Evolutionary conservation across 2,113 vertebrate genomes (phyloP), one percentile per base, ranked within the genome.

Genomic region (Mionectes macconnelli): DNA sequence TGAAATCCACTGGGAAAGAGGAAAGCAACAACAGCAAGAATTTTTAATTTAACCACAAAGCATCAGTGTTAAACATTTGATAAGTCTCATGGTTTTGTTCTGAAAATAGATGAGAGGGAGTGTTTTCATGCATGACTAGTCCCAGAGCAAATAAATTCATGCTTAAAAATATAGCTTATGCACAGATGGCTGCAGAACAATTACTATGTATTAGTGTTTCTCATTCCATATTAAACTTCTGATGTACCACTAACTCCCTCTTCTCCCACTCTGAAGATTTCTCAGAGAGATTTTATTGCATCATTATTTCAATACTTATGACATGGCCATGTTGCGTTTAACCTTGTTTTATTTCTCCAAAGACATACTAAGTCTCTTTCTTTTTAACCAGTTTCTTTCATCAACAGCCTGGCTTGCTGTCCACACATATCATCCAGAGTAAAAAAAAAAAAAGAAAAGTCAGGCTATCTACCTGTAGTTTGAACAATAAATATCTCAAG

Each of bases 101-200:
- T 88, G 87, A 95, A 96, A 95, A 96, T 94, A 95, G 89, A 93
- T 66, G 50, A 94, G 87, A 94, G 50, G 63, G 87, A 87, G 76
- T 78, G 69, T 40, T 96, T 90, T 90, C 0, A 9, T 92, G 91
- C 95, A 86, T 92, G 93, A 90, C 84, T 95, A 95, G 91, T 88
- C 56, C 79, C 91, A 91, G 17, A 80, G 91, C 84, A 96, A 94
- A 95, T 59, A 96, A 91, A 89, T 70, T 83, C 45, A 77, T 37
- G 73, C 40, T 93, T 91, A 25, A 96, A 97, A 93, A 90, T 91
- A 91, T 13, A 91, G 67, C 67, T 91, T 75, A 42, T 42, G 78
- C 81, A 91, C 89, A 96, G 84, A 93, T 85, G 63, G 91, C 33
- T 93, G 84, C 45, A 76, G 78, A 94, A 94, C 50, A 94, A 92